Evolutionary conservation across 1,140 invertebrate species (phyloP).

Genomic region (Drosophila pachea): DNA sequence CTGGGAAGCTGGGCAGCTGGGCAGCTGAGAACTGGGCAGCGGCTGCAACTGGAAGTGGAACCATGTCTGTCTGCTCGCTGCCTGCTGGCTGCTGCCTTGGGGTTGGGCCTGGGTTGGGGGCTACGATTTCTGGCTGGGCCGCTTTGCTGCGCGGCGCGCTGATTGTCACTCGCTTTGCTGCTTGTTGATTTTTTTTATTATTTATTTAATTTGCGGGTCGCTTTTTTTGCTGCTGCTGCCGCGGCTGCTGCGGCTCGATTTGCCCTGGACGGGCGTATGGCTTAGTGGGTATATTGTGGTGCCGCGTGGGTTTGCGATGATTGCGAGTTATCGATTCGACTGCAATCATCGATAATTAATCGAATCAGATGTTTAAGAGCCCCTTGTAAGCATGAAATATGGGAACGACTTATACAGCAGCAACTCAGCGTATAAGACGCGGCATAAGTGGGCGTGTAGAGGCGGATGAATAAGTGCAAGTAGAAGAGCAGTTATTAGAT

Average conservation of each 20-base stretch:
- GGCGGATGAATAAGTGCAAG: neutral
- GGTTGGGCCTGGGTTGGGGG: constrained; percentile 17
- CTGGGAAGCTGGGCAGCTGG: constrained; percentile 27
- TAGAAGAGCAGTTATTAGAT: neutral
- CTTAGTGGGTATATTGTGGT: neutral
- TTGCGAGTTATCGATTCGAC: no score
- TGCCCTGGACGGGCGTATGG: neutral
- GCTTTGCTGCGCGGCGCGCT: constrained; percentile 27
- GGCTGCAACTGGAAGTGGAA: constrained; percentile 11
- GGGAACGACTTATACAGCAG: no score
- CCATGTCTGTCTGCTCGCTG: constrained; percentile 9
- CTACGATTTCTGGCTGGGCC: constrained; percentile 38
- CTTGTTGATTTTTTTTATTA: constrained; percentile 68
- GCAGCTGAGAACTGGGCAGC: neutral
- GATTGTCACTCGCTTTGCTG: constrained; percentile 37
- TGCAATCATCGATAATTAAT: no score
- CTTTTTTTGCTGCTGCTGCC: constrained; percentile 18
- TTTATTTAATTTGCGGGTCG: constrained; percentile 73
- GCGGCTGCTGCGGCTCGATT: constrained; percentile 1
- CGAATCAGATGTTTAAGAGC: no score
- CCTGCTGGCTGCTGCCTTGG: neutral
- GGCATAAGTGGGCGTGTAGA: neutral
- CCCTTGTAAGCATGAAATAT: no score
- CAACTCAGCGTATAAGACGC: neutral
- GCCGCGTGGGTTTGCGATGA: no score